Percentiles rank a stretch among this genome's conserved stretches.
Evolutionary conservation across 2,888 invertebrate species (phyloP).

Genomic region (Agonum fuliginosum): DNA sequence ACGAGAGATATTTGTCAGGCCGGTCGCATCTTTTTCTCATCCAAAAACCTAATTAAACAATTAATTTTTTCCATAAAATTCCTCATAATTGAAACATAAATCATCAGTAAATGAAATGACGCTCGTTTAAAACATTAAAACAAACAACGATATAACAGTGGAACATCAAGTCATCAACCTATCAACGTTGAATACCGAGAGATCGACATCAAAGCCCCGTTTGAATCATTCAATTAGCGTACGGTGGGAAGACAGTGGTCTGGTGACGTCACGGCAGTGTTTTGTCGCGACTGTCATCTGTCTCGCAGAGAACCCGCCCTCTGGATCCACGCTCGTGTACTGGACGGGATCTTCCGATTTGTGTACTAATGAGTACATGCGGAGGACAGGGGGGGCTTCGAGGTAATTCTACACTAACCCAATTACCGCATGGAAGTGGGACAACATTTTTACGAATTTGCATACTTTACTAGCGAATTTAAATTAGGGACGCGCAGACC

Average conservation of each 20-base stretch:
- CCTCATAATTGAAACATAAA: too few relatives aligned
- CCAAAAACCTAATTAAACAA: too few relatives aligned
- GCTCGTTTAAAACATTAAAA: too few relatives aligned
- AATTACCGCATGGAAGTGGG: neutral
- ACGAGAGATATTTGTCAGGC: too few relatives aligned
- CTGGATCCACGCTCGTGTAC: neutral
- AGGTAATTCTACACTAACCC: neutral
- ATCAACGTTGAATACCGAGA: neutral
- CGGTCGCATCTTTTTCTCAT: too few relatives aligned
- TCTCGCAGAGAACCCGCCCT: neutral
- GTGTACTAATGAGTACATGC: neutral
- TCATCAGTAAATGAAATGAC: too few relatives aligned
- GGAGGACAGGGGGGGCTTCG: neutral
- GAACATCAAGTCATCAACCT: neutral
- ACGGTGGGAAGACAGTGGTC: neutral
- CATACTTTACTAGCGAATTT: neutral
- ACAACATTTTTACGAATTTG: neutral
- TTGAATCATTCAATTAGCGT: constrained; percentile 41
- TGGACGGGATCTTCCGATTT: neutral
- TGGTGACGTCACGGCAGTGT: too few relatives aligned
- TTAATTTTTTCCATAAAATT: too few relatives aligned
- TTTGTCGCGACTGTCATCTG: neutral
- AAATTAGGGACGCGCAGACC: neutral
- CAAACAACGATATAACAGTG: too few relatives aligned
- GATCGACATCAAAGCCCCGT: constrained; percentile 21